Percentiles rank a stretch among this genome's conserved stretches.
Evolutionary conservation across 2,888 invertebrate genomes (phyloP).

Genomic region (Chrysopilus asiliformis): DNA sequence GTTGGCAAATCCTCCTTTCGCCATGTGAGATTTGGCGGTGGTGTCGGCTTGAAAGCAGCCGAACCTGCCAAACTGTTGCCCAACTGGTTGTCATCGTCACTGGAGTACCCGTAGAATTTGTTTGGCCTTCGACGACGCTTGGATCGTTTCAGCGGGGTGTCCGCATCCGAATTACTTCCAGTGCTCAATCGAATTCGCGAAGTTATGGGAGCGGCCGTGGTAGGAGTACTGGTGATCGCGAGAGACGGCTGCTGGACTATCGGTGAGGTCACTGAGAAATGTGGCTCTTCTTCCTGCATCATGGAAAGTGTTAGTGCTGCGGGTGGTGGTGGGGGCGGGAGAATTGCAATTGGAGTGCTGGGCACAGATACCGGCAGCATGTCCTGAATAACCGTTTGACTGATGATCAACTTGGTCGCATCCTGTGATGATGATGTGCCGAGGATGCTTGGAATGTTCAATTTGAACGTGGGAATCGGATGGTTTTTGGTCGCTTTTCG

Average conservation of each 20-base stretch:
- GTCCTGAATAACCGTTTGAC: conserved; percentile 28
- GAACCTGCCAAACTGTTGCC: conserved; percentile 29
- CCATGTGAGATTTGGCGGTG: conserved; percentile 57
- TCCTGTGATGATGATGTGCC: no score
- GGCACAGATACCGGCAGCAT: conserved; percentile 28
- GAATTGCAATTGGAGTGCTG: neutral
- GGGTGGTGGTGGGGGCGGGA: neutral
- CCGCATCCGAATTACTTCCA: conserved; percentile 40
- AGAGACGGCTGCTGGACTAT: neutral
- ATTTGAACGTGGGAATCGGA: conserved; percentile 37
- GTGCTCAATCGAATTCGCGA: conserved; percentile 21
- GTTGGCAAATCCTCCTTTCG: conserved; percentile 56
- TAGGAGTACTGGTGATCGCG: no score
- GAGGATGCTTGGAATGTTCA: conserved; percentile 51
- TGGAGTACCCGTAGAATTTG: conserved; percentile 77
- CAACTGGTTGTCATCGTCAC: conserved; percentile 70
- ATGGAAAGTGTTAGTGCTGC: neutral
- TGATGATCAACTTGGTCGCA: no score
- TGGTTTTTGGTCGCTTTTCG: conserved; percentile 37
- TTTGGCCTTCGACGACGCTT: conserved; percentile 71
- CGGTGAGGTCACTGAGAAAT: neutral
- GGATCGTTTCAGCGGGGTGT: conserved; percentile 51
- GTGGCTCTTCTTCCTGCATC: neutral
- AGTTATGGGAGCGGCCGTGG: conserved; percentile 19
- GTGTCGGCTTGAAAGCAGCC: conserved; percentile 39